Base-by-base conservation (phyloP, 2,113 vertebrate genomes). In the Ibidorhyncha struthersii region DNA sequence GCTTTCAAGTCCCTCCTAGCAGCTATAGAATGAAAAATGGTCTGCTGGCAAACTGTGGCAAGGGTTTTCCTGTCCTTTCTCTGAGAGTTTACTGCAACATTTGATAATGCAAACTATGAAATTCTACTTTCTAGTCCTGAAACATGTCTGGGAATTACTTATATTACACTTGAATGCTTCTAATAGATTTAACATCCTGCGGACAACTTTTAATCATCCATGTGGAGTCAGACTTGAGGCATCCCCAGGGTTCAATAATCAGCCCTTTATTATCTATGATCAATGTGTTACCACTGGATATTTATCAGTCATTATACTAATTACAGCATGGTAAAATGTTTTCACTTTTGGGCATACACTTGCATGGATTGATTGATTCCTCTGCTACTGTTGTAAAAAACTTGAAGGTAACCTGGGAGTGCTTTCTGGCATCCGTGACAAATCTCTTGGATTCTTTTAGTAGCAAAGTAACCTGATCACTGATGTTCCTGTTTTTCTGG, bases 281-380 rank as follows among this genome's bases (percentile, higher is more conserved):
- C 82, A 88, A 49, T 88, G 83, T 90, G 78, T 56, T 94, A 89
- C 45, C n/a, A 77, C 85, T 86, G 47, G 65, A 80, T 87, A 96
- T 96, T 96, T 95, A 95, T 67, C 94, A 78, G 90, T 85, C 70
- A 80, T 94, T 93, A 78, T n/a, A 62, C 69, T 96, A 96, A 96
- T 96, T 96, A 96, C 87, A 93, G 66, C 14, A 23, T 18, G 62
- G 56, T n/a, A 91, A 94, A 96, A 87, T 71, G 50, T 40, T 91
- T 96, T 89, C 55, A 96, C 58, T 96, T 97, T 87, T 53, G 83
- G 89, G 91, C 66, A 93, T 72, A 61, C 34, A 71, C 73, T 85
- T 89, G 40, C 45, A 89, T 52, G 82, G 82, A 85, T 66, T 94
- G 96, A 97, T 95, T 97, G 97, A 97, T 94, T 95, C 85, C 36